Evolutionary conservation across 2,797 vertebrate species (phyloP).

Genomic region (Sebastes oblongus): DNA sequence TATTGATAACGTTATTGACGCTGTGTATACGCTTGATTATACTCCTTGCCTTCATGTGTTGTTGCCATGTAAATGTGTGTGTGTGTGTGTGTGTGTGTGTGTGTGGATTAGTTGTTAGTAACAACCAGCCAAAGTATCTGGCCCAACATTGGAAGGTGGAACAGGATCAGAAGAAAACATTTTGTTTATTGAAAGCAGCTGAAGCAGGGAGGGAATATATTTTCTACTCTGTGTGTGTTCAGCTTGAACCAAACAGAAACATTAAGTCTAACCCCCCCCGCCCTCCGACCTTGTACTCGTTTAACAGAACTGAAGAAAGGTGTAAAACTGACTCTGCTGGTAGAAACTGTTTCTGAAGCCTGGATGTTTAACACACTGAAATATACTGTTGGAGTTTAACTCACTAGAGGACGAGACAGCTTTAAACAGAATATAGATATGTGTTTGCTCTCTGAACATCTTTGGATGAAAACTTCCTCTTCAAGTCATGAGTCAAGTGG

Average conservation of each 20-base stretch:
- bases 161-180: slow-evolving; percentile 56
- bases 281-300: neutral
- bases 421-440: neutral
- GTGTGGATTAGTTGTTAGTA: neutral
- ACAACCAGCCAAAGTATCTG: slow-evolving; percentile 50
- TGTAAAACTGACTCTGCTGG: slow-evolving; percentile 4
- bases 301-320: neutral
- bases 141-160: slow-evolving; percentile 57
- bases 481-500: neutral
- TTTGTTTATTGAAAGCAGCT: slow-evolving; percentile 70
- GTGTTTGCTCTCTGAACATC: neutral
- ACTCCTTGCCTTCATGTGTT: neutral
- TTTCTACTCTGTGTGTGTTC: slow-evolving; percentile 51
- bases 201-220: slow-evolving; percentile 38
- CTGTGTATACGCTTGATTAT: neutral
- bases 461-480: slow-evolving; percentile 8
- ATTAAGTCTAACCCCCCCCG: neutral
- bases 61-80: neutral
- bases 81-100: neutral
- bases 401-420: neutral
- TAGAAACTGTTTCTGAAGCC: neutral
- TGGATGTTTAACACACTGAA: neutral
- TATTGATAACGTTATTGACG: neutral
- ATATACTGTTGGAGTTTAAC: neutral
- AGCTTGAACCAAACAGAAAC: slow-evolving; percentile 44